Percentiles rank a stretch among this genome's conserved stretches.
These are phyloP conservation scores for Promerops cafer DNA, from an alignment of 2,113 vertebrate species.

Conservation along the genomic window DNA sequence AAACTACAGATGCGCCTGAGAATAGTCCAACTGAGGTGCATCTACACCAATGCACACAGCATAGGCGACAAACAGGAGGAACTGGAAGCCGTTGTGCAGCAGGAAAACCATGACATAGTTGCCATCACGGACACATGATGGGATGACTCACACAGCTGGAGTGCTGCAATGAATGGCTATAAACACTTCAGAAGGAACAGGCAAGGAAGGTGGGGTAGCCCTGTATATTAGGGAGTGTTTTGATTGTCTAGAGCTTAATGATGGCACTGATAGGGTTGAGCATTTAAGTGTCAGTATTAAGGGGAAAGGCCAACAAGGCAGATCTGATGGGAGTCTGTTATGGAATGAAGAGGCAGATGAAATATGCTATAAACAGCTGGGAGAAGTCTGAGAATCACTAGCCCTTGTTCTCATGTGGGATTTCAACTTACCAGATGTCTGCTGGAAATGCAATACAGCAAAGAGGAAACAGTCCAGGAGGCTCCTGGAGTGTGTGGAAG, in stretches of 20 bases:
- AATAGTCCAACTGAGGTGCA: neutral
- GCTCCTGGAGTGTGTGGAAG: neutral
- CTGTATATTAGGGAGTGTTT: neutral
- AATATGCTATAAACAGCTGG: neutral
- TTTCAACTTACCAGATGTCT: neutral
- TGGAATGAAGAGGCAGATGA: neutral
- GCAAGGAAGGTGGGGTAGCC: neutral
- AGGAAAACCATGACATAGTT: neutral
- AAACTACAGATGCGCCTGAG: neutral
- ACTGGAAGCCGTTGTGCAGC: neutral
- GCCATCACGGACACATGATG: neutral
- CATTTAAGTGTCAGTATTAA: neutral
- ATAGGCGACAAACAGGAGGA: neutral
- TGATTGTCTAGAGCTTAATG: neutral
- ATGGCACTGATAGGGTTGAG: neutral
- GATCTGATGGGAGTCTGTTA: neutral
- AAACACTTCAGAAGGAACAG: neutral
- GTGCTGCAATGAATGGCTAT: neutral
- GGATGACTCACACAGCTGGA: neutral
- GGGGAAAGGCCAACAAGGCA: neutral
- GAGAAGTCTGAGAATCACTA: neutral
- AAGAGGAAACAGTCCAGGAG: neutral
- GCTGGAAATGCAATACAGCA: neutral
- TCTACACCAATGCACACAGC: neutral
- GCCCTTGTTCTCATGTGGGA: neutral